These are phyloP conservation scores for Melangyna quadrimaculata DNA, from an alignment of 2,888 invertebrate species.

Conservation along the genomic window DNA sequence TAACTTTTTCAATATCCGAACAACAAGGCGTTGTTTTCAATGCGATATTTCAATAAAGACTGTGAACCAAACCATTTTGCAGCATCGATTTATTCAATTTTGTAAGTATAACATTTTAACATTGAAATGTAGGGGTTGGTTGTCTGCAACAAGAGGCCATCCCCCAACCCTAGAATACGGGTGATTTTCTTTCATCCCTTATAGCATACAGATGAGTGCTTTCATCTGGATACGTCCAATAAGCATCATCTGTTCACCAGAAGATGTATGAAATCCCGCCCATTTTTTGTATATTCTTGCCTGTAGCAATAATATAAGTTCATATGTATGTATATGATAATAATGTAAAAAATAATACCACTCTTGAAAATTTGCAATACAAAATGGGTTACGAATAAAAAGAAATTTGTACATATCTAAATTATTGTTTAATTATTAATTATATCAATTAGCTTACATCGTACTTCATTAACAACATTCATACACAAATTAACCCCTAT, in stretches of 20 bases:
- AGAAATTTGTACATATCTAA: too few species aligned
- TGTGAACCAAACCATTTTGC: conserved; percentile 12
- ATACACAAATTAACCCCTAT: too few species aligned
- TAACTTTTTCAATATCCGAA: background rate
- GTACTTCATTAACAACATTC: too few species aligned
- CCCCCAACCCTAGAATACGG: background rate
- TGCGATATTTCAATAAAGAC: background rate
- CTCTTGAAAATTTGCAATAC: too few species aligned
- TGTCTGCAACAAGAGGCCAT: background rate
- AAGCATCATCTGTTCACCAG: conserved; percentile 55
- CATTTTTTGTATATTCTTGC: background rate
- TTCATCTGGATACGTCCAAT: conserved; percentile 59
- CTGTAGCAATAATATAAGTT: too few species aligned
- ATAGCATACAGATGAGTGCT: background rate
- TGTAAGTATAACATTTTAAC: background rate
- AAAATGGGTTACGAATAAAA: too few species aligned
- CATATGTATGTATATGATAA: too few species aligned
- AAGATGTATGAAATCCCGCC: conserved; percentile 28
- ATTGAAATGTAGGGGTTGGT: conserved; percentile 13
- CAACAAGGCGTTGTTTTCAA: background rate
- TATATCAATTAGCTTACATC: too few species aligned
- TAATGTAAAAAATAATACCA: too few species aligned
- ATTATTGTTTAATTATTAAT: too few species aligned
- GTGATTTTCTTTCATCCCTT: conserved; percentile 5
- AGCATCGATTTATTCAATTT: conserved; percentile 53